These are phyloP conservation scores for Ophion slaviceki DNA, from an alignment of 2,888 invertebrate genomes.

Conservation along the genomic window DNA sequence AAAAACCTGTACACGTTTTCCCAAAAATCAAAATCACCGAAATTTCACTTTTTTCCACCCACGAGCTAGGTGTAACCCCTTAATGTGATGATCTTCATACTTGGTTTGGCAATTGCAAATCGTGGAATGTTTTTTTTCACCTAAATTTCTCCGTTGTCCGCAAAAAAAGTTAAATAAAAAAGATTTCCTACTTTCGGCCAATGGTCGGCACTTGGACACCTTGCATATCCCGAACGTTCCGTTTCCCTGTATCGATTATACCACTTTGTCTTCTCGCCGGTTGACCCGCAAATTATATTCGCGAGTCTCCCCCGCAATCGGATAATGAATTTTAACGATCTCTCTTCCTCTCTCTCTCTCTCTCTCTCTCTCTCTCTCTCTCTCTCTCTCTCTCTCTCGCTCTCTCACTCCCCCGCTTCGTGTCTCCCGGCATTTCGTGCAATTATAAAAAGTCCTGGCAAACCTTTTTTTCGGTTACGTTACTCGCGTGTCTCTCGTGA, in stretches of 20 bases:
- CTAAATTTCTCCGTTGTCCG: background rate
- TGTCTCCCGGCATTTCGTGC: conserved; percentile 53
- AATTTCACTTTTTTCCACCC: too few relatives aligned
- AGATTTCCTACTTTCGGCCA: background rate
- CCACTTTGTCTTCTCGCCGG: conserved; percentile 39
- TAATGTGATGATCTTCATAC: too few relatives aligned
- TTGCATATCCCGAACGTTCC: background rate
- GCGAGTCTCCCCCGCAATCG: conserved; percentile 41
- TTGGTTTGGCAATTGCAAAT: background rate
- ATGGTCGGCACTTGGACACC: conserved; percentile 12
- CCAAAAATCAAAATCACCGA: too few relatives aligned
- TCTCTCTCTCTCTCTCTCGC: too few relatives aligned
- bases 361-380: too few relatives aligned
- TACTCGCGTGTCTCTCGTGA: conserved; percentile 65
- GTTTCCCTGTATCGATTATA: conserved; percentile 46
- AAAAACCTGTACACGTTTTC: too few relatives aligned
- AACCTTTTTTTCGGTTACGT: conserved; percentile 37
- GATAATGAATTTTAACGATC: conserved; percentile 62
- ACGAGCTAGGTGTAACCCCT: too few relatives aligned
- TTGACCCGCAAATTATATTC: conserved; percentile 54
- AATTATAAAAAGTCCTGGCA: conserved; percentile 63
- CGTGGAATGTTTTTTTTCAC: too few relatives aligned
- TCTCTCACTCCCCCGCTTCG: background rate
- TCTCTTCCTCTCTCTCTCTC: conserved; percentile 8
- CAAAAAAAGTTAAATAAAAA: background rate